Conservation (phyloP, 2,113 vertebrate genomes). For the Heterotilapia buettikoferi region DNA sequence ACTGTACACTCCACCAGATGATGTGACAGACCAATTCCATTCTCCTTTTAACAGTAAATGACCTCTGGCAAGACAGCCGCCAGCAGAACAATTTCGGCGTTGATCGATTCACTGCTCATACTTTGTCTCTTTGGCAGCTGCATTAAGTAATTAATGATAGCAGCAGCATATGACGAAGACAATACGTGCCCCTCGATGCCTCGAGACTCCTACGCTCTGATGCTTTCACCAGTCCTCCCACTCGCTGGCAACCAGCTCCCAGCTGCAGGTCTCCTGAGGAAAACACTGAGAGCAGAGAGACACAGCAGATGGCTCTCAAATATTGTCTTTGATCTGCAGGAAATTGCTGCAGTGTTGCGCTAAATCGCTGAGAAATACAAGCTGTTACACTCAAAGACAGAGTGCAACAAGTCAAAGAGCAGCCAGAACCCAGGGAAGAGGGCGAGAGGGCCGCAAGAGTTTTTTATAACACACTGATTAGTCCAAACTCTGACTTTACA, state of each 20-base stretch:
- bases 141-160: conserved; percentile 9
- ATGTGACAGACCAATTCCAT: background rate
- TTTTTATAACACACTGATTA: background rate
- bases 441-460: fast-evolving
- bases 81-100: background rate
- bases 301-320: background rate
- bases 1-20: background rate
- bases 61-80: background rate
- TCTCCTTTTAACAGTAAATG: background rate
- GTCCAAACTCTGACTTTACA: background rate
- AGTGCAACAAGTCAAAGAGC: background rate
- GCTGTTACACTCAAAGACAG: background rate
- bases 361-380: background rate
- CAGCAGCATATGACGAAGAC: conserved; percentile 9
- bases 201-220: conserved; percentile 1
- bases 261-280: background rate
- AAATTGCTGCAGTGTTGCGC: background rate
- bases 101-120: background rate
- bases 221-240: conserved; percentile 10
- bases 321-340: background rate
- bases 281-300: background rate
- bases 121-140: conserved; percentile 2
- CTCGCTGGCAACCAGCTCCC: background rate
- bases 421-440: background rate
- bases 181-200: conserved; percentile 8